A percentile compares a stretch with the other conserved stretches of the same genome.
Conservation (phyloP, 1,140 invertebrate genomes). For the Hyposmocoma kahamanoa region DNA sequence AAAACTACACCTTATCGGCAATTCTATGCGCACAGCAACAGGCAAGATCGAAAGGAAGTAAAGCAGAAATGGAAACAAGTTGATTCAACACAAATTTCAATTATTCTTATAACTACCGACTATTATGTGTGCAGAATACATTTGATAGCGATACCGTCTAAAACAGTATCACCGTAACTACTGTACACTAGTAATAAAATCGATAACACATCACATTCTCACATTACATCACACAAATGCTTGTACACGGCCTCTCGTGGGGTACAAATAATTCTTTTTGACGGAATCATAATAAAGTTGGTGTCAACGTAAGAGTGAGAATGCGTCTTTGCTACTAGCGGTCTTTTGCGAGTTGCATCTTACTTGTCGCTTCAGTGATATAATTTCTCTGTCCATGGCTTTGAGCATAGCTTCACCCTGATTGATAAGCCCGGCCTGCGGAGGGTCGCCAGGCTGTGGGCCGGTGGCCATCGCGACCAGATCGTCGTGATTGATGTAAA, state of each 20-base stretch:
- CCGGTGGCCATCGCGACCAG: constrained; percentile 88
- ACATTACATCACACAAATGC: constrained; percentile 44
- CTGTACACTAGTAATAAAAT: not conserved
- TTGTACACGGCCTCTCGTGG: not conserved
- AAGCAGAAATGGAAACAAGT: not conserved
- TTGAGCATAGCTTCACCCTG: constrained; percentile 90
- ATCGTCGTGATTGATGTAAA: constrained; percentile 98
- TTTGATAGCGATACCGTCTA: constrained; percentile 24
- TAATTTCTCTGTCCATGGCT: constrained; percentile 93
- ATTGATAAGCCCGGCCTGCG: constrained; percentile 72
- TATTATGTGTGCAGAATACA: constrained; percentile 68
- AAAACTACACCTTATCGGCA: constrained; percentile 26
- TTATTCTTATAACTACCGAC: constrained; percentile 20
- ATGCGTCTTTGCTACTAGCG: constrained; percentile 49
- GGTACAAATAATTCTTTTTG: too few species aligned
- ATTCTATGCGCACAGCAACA: not conserved
- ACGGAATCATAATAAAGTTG: not conserved
- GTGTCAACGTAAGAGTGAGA: constrained; percentile 47
- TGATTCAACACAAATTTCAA: constrained; percentile 7
- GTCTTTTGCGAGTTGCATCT: constrained; percentile 39
- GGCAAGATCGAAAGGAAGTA: not conserved
- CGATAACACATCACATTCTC: constrained; percentile 40
- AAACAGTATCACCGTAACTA: constrained; percentile 12
- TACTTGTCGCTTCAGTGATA: constrained; percentile 94
- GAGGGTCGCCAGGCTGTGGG: constrained; percentile 71